Base-by-base conservation (phyloP, 1,140 invertebrate species). In the Cherax destructor region DNA sequence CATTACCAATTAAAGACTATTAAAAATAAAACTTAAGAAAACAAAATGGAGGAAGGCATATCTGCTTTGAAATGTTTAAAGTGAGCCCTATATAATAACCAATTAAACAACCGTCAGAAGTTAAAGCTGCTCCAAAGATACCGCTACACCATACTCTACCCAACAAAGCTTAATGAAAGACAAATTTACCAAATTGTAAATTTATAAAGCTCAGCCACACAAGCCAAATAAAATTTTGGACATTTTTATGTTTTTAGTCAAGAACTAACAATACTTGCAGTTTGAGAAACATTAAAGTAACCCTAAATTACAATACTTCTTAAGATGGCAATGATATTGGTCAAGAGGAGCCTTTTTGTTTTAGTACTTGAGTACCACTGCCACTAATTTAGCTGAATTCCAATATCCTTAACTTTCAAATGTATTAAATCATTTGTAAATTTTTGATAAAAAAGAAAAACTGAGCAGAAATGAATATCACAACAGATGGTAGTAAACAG, bases 131-230 rank as follows among this genome's bases (percentile, higher is more conserved):
- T 83, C 59, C 81, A 83, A 69, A 69, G 24, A 83, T 41, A 65
- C 81, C 24, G 69, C 81, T 83, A 83, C 81, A 41, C 30, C 81
- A 69, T 83, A 83, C 81, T 56, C 59, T 83, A 83, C 81, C 81
- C 59, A 69, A 83, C 24, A 83, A 83, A 83, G 59, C 59, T 41
- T 21, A 41, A 16, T 5, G 59, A 11, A n/a, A 49, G 81, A 83
- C 18, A 65, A 21, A 47, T 83, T 74, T 41, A 83, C 80, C 56
- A 49, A 83, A 65, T 13, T 83, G 24, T 24, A 24, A 74, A 21
- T 74, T 9, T 24, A 74, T 30, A 24, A 24, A 74, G 69, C 69
- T 74, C 13, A 74, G n/a, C 69, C 69, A 74, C n/a, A 74, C 6
- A 74, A 74, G n/a, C 61, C 13, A 69, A n/a, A 69, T 16, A 16